These are phyloP conservation scores for Drosophila dunni DNA, from an alignment of 1,140 invertebrate genomes.

Conservation along the genomic window DNA sequence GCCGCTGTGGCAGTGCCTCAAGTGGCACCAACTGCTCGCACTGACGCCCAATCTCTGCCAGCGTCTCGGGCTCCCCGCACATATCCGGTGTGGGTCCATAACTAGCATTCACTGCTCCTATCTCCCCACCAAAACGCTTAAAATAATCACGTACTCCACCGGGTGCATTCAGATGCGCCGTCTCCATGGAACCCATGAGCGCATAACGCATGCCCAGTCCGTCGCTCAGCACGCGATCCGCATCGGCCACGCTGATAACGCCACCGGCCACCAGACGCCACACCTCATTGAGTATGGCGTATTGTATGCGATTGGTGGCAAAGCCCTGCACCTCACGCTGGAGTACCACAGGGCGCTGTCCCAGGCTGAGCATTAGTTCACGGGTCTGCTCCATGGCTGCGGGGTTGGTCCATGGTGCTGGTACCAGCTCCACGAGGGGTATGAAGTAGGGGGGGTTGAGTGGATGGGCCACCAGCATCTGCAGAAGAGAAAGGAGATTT, in stretches of 20 bases:
- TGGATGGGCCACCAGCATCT: slow-evolving; percentile 91
- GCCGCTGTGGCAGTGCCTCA: slow-evolving; percentile 88
- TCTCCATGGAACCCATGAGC: slow-evolving; percentile 96
- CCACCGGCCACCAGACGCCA: slow-evolving; percentile 94
- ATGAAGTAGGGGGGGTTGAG: slow-evolving; percentile 98
- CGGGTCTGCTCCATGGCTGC: slow-evolving; percentile 86
- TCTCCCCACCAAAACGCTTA: slow-evolving; percentile 90
- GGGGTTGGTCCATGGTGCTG: slow-evolving; percentile 93
- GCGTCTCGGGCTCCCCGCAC: slow-evolving; percentile 87
- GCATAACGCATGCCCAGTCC: slow-evolving; percentile 97
- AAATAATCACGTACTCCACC: slow-evolving; percentile 89
- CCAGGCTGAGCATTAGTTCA: slow-evolving; percentile 93
- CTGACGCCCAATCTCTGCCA: slow-evolving; percentile 88
- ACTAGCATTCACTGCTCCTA: slow-evolving; percentile 90
- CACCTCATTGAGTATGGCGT: slow-evolving; percentile 96
- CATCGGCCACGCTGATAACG: slow-evolving; percentile 93
- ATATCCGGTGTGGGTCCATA: slow-evolving; percentile 91
- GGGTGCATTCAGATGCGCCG: slow-evolving; percentile 97
- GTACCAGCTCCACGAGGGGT: slow-evolving; percentile 96
- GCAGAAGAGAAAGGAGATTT: neutral
- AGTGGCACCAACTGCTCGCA: slow-evolving; percentile 89
- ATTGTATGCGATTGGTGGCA: slow-evolving; percentile 97
- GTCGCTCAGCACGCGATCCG: slow-evolving; percentile 96
- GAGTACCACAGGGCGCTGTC: slow-evolving; percentile 94
- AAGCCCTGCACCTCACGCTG: slow-evolving; percentile 95